These are phyloP conservation scores for Musca domestica DNA, from an alignment of 1,140 invertebrate genomes.

Conservation along the genomic window DNA sequence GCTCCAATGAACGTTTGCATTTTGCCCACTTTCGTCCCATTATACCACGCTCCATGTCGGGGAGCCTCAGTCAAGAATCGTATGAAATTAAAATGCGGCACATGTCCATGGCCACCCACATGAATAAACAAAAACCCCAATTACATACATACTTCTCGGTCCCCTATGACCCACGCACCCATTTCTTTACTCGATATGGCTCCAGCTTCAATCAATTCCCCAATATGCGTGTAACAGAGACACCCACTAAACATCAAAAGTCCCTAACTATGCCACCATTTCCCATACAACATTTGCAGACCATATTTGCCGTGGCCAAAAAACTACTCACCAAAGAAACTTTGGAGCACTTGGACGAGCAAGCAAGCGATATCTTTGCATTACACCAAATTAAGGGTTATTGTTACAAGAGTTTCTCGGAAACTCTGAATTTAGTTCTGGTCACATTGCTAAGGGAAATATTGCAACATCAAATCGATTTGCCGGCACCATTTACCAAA, in stretches of 20 bases:
- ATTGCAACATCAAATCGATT: constrained; percentile 83
- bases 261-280: constrained; percentile 57
- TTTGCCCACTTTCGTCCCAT: constrained; percentile 78
- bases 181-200: constrained; percentile 89
- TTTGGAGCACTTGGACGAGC: constrained; percentile 76
- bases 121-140: constrained; percentile 52
- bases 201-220: constrained; percentile 89
- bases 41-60: constrained; percentile 87
- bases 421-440: constrained; percentile 90
- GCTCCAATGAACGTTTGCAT: constrained; percentile 46
- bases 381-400: constrained; percentile 59
- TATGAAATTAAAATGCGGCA: constrained; percentile 43
- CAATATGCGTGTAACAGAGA: constrained; percentile 69
- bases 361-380: constrained; percentile 73
- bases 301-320: constrained; percentile 77
- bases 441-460: constrained; percentile 89
- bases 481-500: constrained; percentile 85
- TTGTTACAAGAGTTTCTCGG: constrained; percentile 85
- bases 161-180: constrained; percentile 75
- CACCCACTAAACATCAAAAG: constrained; percentile 62
- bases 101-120: constrained; percentile 26
- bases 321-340: constrained; percentile 85
- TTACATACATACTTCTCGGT: constrained; percentile 66
- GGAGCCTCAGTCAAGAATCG: constrained; percentile 65
- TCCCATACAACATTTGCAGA: constrained; percentile 73